A percentile compares a stretch with the other conserved stretches of the same genome.
Evolutionary conservation across 2,888 invertebrate genomes (phyloP).

Genomic region (Rhabditoides inermis): DNA sequence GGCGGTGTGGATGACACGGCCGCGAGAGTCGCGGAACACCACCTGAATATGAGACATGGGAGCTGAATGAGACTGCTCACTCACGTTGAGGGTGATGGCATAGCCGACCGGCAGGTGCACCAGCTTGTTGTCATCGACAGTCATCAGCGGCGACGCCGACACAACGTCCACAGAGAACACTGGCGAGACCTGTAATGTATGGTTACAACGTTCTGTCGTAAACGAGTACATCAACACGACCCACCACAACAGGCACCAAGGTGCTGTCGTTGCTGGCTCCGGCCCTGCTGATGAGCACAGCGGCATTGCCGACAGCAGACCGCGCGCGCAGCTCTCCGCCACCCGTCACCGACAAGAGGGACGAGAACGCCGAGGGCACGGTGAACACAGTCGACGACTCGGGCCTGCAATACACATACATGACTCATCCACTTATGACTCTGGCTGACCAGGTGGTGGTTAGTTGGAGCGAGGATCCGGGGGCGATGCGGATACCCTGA

Average conservation of each 20-base stretch:
- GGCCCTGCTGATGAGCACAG: slow-evolving; percentile 10
- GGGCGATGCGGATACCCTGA: slow-evolving; percentile 20
- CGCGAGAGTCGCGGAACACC: slow-evolving; percentile 22
- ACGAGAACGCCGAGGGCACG: slow-evolving; percentile 9
- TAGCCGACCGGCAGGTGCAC: slow-evolving; percentile 23
- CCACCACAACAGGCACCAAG: slow-evolving; percentile 28
- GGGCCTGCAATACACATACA: slow-evolving; percentile 12
- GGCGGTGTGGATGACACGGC: slow-evolving; percentile 22
- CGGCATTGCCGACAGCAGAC: slow-evolving; percentile 23
- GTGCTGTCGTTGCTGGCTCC: slow-evolving; percentile 25
- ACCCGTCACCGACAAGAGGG: slow-evolving; percentile 12
- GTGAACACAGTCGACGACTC: slow-evolving; percentile 10
- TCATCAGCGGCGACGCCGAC: slow-evolving; percentile 11
- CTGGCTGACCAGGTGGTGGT: slow-evolving; percentile 12
- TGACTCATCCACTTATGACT: background rate
- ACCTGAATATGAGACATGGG: slow-evolving; percentile 22
- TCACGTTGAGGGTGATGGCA: background rate
- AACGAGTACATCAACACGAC: slow-evolving; percentile 1
- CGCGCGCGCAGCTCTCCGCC: slow-evolving; percentile 18
- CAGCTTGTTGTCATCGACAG: slow-evolving; percentile 4
- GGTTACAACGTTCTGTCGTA: background rate
- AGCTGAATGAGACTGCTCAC: slow-evolving; percentile 7
- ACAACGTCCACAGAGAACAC: slow-evolving; percentile 28
- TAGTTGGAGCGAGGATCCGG: slow-evolving; percentile 21
- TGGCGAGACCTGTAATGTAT: slow-evolving; percentile 15